phyloP scores from a whole-genome alignment of 2,113 vertebrate species.

The Podilymbus podiceps region DNA sequence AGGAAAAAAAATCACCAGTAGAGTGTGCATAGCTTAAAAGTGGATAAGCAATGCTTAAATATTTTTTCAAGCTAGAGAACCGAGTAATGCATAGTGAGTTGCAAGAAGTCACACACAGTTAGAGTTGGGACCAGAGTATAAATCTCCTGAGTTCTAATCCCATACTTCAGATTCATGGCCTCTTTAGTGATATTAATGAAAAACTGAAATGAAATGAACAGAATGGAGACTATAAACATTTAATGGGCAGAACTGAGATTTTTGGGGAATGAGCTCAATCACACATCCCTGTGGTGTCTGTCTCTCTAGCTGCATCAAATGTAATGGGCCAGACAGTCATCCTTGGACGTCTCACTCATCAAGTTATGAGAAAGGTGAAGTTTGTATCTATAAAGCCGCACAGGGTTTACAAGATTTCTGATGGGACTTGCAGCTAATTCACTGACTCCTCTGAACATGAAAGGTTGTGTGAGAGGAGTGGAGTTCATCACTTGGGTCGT shows the following conservation, averaged over 20 bases:
- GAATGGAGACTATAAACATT: background rate
- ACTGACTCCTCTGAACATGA: background rate
- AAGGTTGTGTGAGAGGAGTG: accelerated
- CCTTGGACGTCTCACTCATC: background rate
- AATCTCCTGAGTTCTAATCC: background rate
- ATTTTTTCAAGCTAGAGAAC: background rate
- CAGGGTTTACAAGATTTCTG: background rate
- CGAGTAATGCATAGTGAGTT: background rate
- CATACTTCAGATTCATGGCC: background rate
- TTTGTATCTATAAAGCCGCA: background rate
- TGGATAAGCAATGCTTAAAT: background rate
- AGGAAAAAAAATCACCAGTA: background rate
- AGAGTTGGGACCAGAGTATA: background rate
- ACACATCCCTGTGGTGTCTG: background rate
- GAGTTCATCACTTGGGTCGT: background rate
- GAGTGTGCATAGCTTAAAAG: background rate
- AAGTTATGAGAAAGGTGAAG: background rate
- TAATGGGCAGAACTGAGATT: background rate
- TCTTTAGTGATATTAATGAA: background rate
- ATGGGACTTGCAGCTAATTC: background rate
- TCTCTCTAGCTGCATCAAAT: background rate
- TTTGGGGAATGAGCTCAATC: background rate
- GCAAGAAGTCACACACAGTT: background rate
- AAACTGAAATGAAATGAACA: background rate
- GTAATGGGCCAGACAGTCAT: background rate